These are phyloP conservation scores for Drosophila parthenogenetica DNA, from an alignment of 2,888 invertebrate species.

Conservation along the genomic window DNA sequence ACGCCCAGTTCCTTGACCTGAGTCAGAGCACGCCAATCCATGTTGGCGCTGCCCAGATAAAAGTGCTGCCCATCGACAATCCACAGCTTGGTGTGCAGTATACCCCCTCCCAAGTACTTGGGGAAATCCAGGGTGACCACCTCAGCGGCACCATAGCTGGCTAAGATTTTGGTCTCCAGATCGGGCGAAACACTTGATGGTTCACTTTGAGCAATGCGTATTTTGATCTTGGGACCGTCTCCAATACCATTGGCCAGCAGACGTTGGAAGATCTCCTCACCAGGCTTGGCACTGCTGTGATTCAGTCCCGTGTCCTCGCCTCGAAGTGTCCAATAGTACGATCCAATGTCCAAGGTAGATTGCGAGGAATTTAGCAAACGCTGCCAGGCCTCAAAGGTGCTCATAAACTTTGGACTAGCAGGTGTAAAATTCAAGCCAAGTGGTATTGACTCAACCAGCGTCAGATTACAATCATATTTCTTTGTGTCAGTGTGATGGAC, in stretches of 20 bases:
- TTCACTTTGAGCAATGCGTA: constrained; percentile 94
- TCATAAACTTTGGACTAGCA: constrained; percentile 87
- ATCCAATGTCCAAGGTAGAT: constrained; percentile 94
- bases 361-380: constrained; percentile 91
- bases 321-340: constrained; percentile 96
- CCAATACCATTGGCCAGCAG: constrained; percentile 87
- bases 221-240: constrained; percentile 86
- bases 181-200: constrained; percentile 89
- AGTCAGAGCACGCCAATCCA: constrained; percentile 98
- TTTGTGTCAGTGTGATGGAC: constrained; percentile 29
- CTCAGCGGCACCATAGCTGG: constrained; percentile 89
- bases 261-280: constrained; percentile 94
- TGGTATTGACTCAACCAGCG: constrained; percentile 96
- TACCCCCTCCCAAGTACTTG: constrained; percentile 91
- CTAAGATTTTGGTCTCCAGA: constrained; percentile 54
- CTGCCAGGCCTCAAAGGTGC: constrained; percentile 93
- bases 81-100: constrained; percentile 98
- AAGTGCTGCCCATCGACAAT: constrained; percentile 94
- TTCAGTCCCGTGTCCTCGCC: constrained; percentile 91
- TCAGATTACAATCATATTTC: constrained; percentile 85
- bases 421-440: constrained; percentile 92
- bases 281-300: constrained; percentile 91
- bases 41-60: constrained; percentile 98
- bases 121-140: constrained; percentile 61
- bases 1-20: constrained; percentile 95